phyloP scores from a whole-genome alignment of 2,113 vertebrate species.

The Pelobates fuscus region DNA sequence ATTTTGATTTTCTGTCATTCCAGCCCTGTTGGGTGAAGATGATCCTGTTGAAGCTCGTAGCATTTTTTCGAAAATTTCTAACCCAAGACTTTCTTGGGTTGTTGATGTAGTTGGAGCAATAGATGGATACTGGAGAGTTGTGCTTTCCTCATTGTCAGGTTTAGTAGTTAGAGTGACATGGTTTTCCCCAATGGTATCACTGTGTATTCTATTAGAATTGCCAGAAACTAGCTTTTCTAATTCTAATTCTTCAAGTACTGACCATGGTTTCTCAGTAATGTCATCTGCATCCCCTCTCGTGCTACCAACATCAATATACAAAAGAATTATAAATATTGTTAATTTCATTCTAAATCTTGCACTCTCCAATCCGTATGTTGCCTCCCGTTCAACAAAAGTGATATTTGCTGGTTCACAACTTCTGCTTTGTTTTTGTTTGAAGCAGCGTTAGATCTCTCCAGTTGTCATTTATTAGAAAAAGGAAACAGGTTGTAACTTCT shows the following conservation, averaged over 20 bases:
- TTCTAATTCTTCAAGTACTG: slow-evolving; percentile 11
- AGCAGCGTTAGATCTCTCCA: slow-evolving; percentile 44
- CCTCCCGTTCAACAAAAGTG: background rate
- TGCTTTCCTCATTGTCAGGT: background rate
- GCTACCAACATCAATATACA: slow-evolving; percentile 51
- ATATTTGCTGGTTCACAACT: slow-evolving; percentile 15
- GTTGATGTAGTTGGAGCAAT: background rate
- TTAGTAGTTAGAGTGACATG: background rate
- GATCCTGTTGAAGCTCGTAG: slow-evolving; percentile 29
- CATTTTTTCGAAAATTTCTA: background rate
- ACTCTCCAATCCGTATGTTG: slow-evolving; percentile 27
- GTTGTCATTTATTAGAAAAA: slow-evolving; percentile 56
- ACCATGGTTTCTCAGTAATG: slow-evolving; percentile 22
- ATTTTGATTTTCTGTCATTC: background rate
- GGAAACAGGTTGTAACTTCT: slow-evolving; percentile 74
- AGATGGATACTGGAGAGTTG: background rate
- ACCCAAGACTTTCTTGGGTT: slow-evolving; percentile 9
- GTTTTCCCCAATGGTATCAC: background rate
- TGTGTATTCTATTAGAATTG: background rate
- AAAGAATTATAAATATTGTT: slow-evolving; percentile 56
- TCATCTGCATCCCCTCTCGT: slow-evolving; percentile 36
- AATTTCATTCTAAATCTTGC: slow-evolving; percentile 56
- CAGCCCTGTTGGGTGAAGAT: background rate
- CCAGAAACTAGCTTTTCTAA: slow-evolving; percentile 26
- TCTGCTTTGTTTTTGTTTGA: slow-evolving; percentile 53